A percentile compares a stretch with the other conserved stretches of the same genome.
Conservation (phyloP, 2,888 invertebrate species). For the Mimumesa dahlbomi region DNA sequence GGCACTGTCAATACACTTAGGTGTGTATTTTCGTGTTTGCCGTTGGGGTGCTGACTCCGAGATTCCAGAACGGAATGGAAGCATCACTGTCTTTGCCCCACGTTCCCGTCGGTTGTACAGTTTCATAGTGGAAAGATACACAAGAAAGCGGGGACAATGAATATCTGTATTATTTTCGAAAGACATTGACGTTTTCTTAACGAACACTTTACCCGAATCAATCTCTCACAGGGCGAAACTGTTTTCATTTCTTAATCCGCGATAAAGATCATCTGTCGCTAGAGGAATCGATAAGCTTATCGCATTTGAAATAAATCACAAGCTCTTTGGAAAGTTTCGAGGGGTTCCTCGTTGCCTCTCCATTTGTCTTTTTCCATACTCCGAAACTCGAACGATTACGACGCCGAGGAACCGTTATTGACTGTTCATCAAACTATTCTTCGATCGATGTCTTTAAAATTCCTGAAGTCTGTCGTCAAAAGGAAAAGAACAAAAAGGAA, state of each 20-base stretch:
- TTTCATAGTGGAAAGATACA: too few species aligned
- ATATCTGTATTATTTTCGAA: neutral
- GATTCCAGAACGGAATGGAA: too few species aligned
- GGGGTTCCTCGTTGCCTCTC: neutral
- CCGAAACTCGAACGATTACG: neutral
- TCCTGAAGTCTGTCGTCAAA: too few species aligned
- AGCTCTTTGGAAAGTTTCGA: slow-evolving; percentile 4
- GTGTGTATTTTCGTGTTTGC: too few species aligned
- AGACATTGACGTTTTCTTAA: slow-evolving; percentile 1
- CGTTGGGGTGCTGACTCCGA: too few species aligned
- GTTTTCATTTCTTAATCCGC: slow-evolving; percentile 9
- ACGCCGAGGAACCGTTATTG: neutral
- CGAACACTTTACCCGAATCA: slow-evolving; percentile 16
- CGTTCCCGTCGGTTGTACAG: too few species aligned
- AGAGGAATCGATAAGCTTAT: slow-evolving; percentile 29
- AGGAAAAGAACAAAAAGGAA: too few species aligned
- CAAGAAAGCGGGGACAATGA: too few species aligned
- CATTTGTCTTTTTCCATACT: slow-evolving; percentile 1
- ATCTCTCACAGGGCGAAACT: slow-evolving; percentile 3
- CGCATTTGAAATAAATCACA: slow-evolving; percentile 22
- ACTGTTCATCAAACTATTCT: slow-evolving; percentile 12
- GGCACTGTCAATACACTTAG: too few species aligned
- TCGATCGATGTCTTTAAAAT: too few species aligned
- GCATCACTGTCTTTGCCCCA: too few species aligned
- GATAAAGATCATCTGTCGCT: slow-evolving; percentile 18